Evolutionary conservation across 2,113 vertebrate genomes (phyloP).

Genomic region (Grantiella picta): DNA sequence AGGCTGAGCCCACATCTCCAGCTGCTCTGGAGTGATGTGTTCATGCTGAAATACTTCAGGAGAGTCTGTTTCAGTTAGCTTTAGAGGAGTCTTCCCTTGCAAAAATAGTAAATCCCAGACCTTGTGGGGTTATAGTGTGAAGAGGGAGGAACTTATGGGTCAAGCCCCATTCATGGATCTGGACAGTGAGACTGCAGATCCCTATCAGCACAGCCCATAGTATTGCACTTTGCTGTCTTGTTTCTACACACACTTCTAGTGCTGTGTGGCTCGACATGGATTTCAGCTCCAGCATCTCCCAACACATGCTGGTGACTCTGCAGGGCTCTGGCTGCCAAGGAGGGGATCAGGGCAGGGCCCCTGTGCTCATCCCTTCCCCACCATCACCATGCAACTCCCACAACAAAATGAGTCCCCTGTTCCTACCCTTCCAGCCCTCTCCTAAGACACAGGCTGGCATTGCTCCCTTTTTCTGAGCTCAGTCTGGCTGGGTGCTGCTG

Average conservation of each 20-base stretch:
- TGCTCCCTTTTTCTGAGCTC: neutral
- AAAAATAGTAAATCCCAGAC: neutral
- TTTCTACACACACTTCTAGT: neutral
- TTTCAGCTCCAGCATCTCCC: neutral
- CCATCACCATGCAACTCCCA: neutral
- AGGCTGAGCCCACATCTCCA: neutral
- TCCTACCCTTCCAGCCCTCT: neutral
- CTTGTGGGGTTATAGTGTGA: neutral
- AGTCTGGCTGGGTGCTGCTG: neutral
- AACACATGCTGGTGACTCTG: neutral
- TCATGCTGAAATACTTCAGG: neutral
- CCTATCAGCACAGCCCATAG: neutral
- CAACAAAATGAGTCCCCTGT: neutral
- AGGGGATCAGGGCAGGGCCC: neutral
- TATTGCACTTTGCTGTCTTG: neutral
- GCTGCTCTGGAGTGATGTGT: neutral
- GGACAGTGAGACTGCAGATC: neutral
- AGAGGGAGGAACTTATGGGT: neutral
- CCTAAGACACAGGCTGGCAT: neutral
- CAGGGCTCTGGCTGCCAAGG: neutral
- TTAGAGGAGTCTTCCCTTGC: neutral
- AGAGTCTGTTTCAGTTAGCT: neutral
- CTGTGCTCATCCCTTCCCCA: accelerated
- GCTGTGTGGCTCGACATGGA: neutral
- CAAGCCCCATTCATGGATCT: neutral